Base-by-base conservation (phyloP, 2,113 vertebrate genomes). In the rabbit (Oryctolagus cuniculus) region DNA sequence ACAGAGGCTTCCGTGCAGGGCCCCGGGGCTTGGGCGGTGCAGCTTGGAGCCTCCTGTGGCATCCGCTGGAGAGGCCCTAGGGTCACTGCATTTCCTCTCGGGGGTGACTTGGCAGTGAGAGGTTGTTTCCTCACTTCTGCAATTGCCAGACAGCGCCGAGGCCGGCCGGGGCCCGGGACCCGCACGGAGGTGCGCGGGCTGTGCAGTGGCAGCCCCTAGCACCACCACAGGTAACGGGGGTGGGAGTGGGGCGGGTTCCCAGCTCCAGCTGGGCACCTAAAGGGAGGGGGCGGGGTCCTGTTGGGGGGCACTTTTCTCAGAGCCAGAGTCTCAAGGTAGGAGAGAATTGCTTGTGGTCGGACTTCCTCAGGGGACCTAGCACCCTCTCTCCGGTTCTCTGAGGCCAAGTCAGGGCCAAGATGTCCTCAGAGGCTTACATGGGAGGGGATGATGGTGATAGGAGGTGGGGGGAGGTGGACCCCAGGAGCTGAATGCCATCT, bases 91-190 rank as follows among this genome's bases (percentile, higher is more conserved):
- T 95, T 97, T 97, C 97, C 96, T 95, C 86, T 29, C 8, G 0
- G 74, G 66, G 95, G 90, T 97, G 97, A 97, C 94, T 96, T 95
- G 96, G 96, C 92, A 96, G 83, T 44, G 75, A 9, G 21, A 27
- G 0, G 1, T 13, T 69, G 61, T 92, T 96, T 97, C 95, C 89
- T 97, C 94, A 97, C 80, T 97, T 97, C 96, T 97, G 92, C 96
- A 97, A 93, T 95, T 95, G 89, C 67, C 94, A 95, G 92, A 34
- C 10, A 19, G 70, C 70, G 5, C 77, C 27, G 90, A 93, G 81
- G 31, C 90, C 4, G 16, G 49, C 90, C 21, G 7, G 81, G 8
- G 69, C 74, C 29, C 44, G 19, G 61, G 36, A 58, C 55, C 55
- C 49, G 66, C 4, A 12, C 69, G 36, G 81, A 77, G 72, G 58